Evolutionary conservation across 2,797 vertebrate genomes (phyloP), one percentile per base, ranked within the genome.

Genomic region (Danionella dracula): DNA sequence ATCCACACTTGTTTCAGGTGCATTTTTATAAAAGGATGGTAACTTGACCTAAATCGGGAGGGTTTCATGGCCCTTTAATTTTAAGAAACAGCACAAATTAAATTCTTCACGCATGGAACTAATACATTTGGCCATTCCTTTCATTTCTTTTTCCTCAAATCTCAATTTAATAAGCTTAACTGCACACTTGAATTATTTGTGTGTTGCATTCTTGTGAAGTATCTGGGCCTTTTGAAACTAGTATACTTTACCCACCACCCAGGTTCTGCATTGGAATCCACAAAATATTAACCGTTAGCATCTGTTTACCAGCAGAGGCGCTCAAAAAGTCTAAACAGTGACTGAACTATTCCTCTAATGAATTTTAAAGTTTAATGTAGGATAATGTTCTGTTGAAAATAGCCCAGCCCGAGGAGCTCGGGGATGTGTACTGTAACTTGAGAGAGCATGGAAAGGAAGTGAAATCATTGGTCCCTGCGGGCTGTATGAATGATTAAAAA

Each of bases 401-500:
- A 23, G 37, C 53, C 7, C 32, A 57, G 44, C 45, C 51, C 10
- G 34, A 64, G 51, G 19, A 70, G 53, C 44, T 55, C 35, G 21
- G 50, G 51, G 50, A 50, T 62, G 31, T 55, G 29, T 55, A 55
- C 27, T 58, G 44, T 46, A 70, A 55, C 44, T 41, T 41, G 21
- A 63, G 59, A 19, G 31, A 68, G 60, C 37, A 55, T 32, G n/a
- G 8, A 59, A 40, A 53, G 45, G 29, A 41, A 50, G 37, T 38
- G 46, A 44, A 66, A 59, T 48, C 51, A 67, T 20, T 42, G 59
- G 54, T 58, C 60, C 62, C 59, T 64, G 67, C 53, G 69, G 72
- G 70, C 23, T 73, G 41, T 35, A 67, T 86, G 34, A 87, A 87
- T 83, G 70, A 86, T 88, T 86, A 67, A 85, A 68, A 48, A 76